These are phyloP conservation scores for Tachina fera DNA, from an alignment of 2,888 invertebrate genomes.

Conservation along the genomic window DNA sequence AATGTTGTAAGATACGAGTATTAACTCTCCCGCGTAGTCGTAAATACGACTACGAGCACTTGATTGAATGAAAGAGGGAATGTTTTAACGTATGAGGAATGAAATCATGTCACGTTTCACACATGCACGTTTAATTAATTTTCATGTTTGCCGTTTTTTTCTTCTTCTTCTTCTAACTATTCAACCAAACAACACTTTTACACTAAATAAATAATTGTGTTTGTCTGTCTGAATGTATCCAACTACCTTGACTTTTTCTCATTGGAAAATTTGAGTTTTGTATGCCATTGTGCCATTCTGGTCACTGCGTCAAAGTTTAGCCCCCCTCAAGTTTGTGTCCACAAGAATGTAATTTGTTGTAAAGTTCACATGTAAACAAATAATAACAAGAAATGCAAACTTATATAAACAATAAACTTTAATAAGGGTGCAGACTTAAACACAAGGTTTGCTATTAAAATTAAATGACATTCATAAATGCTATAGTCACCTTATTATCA, in stretches of 20 bases:
- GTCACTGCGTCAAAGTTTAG: constrained; percentile 18
- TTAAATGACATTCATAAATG: constrained; percentile 41
- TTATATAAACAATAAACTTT: background rate
- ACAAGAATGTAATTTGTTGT: background rate
- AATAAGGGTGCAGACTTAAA: background rate
- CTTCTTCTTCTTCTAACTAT: background rate
- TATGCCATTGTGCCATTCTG: constrained; percentile 2
- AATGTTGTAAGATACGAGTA: background rate
- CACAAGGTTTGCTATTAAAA: constrained; percentile 23
- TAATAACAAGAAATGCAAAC: background rate
- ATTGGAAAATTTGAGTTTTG: constrained; percentile 32
- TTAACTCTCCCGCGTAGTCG: constrained; percentile 5
- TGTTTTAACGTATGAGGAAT: background rate
- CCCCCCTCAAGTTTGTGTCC: background rate
- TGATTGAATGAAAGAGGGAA: background rate
- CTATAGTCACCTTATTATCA: background rate
- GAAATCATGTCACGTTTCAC: constrained; percentile 57
- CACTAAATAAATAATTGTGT: background rate
- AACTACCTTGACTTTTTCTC: constrained; percentile 45
- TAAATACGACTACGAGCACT: background rate
- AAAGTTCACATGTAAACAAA: constrained; percentile 27
- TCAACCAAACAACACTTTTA: background rate
- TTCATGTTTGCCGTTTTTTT: constrained; percentile 23
- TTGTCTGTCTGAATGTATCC: background rate
- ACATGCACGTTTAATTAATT: constrained; percentile 22